phyloP scores from a whole-genome alignment of 2,888 invertebrate genomes.

The Micropterix aruncella region DNA sequence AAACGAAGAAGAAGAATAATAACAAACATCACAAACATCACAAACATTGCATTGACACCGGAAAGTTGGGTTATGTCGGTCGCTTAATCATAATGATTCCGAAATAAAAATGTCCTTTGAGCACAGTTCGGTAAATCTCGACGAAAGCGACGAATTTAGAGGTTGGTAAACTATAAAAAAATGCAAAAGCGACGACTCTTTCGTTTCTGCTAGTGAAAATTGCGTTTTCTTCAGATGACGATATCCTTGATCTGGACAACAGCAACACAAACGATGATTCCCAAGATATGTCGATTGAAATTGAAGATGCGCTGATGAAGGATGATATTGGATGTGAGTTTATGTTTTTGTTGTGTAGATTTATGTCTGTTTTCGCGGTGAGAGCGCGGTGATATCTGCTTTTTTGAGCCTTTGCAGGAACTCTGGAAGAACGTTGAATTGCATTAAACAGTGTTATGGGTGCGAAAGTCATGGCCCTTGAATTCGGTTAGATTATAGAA shows the following conservation, averaged over 20 bases:
- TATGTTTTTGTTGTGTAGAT: neutral
- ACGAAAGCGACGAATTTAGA: neutral
- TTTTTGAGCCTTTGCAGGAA: slow-evolving; percentile 8
- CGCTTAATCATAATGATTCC: too few relatives aligned
- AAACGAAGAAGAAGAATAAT: too few relatives aligned
- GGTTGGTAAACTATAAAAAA: too few relatives aligned
- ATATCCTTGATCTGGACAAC: slow-evolving; percentile 30
- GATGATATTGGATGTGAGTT: slow-evolving; percentile 34
- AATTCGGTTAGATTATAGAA: too few relatives aligned
- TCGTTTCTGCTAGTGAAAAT: too few relatives aligned
- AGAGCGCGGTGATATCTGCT: too few relatives aligned
- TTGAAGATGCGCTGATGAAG: slow-evolving; percentile 33
- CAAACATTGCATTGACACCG: too few relatives aligned
- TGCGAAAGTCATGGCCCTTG: too few relatives aligned
- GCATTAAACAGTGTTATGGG: neutral
- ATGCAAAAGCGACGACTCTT: too few relatives aligned
- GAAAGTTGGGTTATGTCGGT: too few relatives aligned
- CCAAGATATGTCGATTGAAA: slow-evolving; percentile 33
- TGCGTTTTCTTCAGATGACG: slow-evolving; percentile 27
- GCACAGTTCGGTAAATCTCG: neutral
- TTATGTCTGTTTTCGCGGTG: too few relatives aligned
- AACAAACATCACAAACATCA: too few relatives aligned
- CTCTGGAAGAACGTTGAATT: neutral
- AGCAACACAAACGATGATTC: slow-evolving; percentile 36
- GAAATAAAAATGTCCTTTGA: neutral